Conservation (phyloP, 2,888 invertebrate genomes). For the Panzeria rudis region DNA sequence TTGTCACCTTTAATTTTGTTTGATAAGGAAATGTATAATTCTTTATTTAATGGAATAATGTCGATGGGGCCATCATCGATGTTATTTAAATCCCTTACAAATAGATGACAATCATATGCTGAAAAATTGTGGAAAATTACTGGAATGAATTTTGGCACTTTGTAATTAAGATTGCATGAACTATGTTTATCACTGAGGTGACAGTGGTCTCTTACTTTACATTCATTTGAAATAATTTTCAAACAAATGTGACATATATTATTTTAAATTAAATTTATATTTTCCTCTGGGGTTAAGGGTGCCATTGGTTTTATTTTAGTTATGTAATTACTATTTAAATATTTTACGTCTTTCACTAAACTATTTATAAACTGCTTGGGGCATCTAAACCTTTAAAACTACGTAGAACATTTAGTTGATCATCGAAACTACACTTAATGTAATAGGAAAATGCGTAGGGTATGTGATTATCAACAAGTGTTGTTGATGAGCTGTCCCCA, state of each 20-base stretch:
- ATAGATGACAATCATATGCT: neutral
- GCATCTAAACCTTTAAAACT: conserved; percentile 1
- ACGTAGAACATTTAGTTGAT: neutral
- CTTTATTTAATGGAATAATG: too few relatives aligned
- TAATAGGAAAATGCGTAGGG: neutral
- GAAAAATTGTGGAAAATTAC: conserved; percentile 16
- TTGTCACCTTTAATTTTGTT: conserved; percentile 36
- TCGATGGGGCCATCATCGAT: too few relatives aligned
- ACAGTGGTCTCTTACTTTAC: conserved; percentile 3
- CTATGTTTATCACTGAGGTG: conserved; percentile 19
- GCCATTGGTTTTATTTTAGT: too few relatives aligned
- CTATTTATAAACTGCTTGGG: too few relatives aligned
- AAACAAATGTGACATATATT: too few relatives aligned
- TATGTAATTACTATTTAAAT: too few relatives aligned
- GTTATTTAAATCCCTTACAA: too few relatives aligned
- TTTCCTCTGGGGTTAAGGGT: too few relatives aligned
- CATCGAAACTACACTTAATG: conserved; percentile 12
- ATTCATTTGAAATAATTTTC: too few relatives aligned
- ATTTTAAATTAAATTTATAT: too few relatives aligned
- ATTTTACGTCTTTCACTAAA: too few relatives aligned
- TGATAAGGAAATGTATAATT: neutral
- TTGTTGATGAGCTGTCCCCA: neutral
- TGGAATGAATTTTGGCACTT: neutral
- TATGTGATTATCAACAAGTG: neutral
- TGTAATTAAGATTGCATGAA: neutral